Evolutionary conservation across 2,888 invertebrate species (phyloP), one percentile per base, ranked within the genome.

Genomic region (Cerceris rybyensis): DNA sequence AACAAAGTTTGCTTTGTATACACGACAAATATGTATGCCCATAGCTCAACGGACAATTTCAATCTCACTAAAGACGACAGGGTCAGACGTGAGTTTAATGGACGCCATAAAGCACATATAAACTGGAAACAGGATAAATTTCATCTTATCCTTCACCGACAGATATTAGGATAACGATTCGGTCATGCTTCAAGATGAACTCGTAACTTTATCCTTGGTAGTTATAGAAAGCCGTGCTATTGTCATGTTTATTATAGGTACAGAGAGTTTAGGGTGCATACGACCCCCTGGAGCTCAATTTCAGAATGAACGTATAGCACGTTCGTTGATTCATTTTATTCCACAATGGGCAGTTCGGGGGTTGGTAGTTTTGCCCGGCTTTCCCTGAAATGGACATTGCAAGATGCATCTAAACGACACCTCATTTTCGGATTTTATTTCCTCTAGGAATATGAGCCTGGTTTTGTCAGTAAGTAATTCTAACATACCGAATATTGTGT

Each of bases 211-310:
- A 63, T 70, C 70, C 59, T 69, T 70, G 59, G 58, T 60, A 16
- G 39, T 55, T 39, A 63, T 52, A 58, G 72, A 69, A 63, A 71
- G 63, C 50, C 72, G 65, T 78, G 80, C 67, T 76, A 80, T 81
- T 85, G 82, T 86, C 84, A 85, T 75, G 77, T 84, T 84, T 80
- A 76, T 71, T 72, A 67, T 50, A 16, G 43, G 16, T 42, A 8
- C 13, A 41, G 43, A 63, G 16, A 65, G 58, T 73, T 78, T 65
- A 77, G 73, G 69, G 74, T 75, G 67, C 11, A 9, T 28, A 81
- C 78, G 80, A 83, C 82, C 79, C 87, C 83, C 78, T 42, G 63
- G 83, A 84, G 87, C 75, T 82, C 86, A 87, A 88, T 88, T 87
- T 83, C 78, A 75, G 80, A 83, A 82, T 78, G 74, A 76, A 81